phyloP scores from a whole-genome alignment of 35 echinoderm and acorn worm genomes.

The Diadema setosum region DNA sequence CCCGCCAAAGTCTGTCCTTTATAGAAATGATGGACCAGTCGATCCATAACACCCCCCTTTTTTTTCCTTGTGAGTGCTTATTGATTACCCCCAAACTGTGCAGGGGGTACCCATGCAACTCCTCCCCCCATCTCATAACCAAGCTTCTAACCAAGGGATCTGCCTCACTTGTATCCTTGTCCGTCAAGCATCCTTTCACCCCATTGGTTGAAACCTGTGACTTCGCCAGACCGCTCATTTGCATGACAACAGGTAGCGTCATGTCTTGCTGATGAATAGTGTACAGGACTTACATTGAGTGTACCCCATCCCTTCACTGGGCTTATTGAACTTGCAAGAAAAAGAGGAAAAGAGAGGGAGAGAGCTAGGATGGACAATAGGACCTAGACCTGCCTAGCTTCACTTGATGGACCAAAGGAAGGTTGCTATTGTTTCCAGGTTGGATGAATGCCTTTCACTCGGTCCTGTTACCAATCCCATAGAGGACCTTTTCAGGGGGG shows the following conservation, averaged over 20 bases:
- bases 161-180: too few species aligned
- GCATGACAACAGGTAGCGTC: neutral
- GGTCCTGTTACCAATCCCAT: too few species aligned
- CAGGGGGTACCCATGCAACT: too few species aligned
- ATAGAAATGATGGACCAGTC: too few species aligned
- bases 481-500: too few species aligned
- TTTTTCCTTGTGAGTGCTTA: neutral
- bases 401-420: neutral
- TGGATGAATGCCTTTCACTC: neutral
- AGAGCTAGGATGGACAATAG: neutral
- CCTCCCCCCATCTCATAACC: too few species aligned
- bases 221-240: neutral
- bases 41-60: neutral
- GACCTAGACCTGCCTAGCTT: neutral
- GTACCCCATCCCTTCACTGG: neutral
- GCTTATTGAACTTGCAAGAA: conserved; percentile 1
- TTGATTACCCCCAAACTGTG: too few species aligned
- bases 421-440: neutral
- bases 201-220: too few species aligned
- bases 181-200: too few species aligned
- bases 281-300: too few species aligned
- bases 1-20: conserved; percentile 8
- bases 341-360: neutral
- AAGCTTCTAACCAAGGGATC: too few species aligned
- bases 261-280: neutral